Conservation (phyloP, 53 echinoderm and acorn worm genomes). For the Stichopus horrens region DNA sequence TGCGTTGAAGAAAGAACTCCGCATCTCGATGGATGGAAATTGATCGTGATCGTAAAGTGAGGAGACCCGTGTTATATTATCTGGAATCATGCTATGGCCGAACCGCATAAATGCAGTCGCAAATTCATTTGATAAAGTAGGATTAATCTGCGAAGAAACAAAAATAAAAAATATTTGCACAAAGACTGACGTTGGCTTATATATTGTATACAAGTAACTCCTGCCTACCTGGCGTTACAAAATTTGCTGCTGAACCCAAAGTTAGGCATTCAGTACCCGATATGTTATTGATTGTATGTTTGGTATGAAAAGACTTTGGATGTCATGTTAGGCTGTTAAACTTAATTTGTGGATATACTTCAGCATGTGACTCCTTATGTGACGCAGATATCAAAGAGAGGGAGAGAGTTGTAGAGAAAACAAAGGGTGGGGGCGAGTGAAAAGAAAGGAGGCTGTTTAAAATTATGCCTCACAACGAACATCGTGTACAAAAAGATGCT, state of each 20-base stretch:
- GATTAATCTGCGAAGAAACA: slow-evolving; percentile 40
- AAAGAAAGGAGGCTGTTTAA: too few relatives aligned
- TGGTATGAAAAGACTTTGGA: not conserved
- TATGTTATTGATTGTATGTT: not conserved
- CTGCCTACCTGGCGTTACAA: not conserved
- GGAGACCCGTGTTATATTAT: slow-evolving; percentile 39
- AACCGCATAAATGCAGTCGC: slow-evolving; percentile 61
- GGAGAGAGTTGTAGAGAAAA: too few relatives aligned
- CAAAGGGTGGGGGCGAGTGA: too few relatives aligned
- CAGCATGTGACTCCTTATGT: too few relatives aligned
- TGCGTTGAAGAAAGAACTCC: slow-evolving; percentile 64
- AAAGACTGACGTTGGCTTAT: too few relatives aligned
- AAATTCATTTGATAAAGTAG: slow-evolving; percentile 57
- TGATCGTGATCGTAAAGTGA: slow-evolving; percentile 8
- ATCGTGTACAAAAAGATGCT: too few relatives aligned
- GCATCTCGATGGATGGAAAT: slow-evolving; percentile 32
- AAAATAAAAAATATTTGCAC: not conserved
- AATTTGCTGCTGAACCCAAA: not conserved
- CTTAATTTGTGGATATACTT: too few relatives aligned
- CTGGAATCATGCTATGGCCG: slow-evolving; percentile 63
- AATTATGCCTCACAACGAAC: too few relatives aligned
- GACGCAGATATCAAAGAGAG: too few relatives aligned
- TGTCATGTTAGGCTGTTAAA: not conserved
- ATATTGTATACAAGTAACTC: not conserved
- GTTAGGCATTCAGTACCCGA: too few relatives aligned